Evolutionary conservation across 2,113 vertebrate genomes (phyloP), one percentile per base, ranked within the genome.

Genomic region (Cavia porcellus): DNA sequence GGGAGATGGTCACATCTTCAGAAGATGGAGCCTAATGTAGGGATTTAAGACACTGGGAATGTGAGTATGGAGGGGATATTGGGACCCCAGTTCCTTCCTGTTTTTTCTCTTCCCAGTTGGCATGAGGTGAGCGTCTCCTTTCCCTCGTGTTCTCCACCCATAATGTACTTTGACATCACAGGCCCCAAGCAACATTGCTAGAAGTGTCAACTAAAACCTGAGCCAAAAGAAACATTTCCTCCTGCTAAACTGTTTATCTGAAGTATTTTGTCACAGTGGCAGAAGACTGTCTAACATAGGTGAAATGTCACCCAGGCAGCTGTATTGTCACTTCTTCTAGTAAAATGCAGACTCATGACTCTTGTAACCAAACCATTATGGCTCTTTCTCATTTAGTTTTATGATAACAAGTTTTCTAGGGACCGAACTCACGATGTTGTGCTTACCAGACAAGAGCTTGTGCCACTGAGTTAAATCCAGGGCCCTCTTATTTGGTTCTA

Each of bases 251-350:
- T n/a, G 2, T 17, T 50, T 47, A 2, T n/a, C 62, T 93, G 35
- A 81, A 11, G 12, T 38, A 12, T 79, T 59, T 38, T 81, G 38
- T 59, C 35, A 70, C 13, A n/a, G 32, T 5, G 17, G 81, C 50
- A 70, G 20, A n/a, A 80, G 55, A 9, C 22, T n/a, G 28, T 68
- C 3, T 20, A 81, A 35, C 38, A 61, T 12, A 66, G 4, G 8
- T 79, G 19, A 4, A 84, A 75, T 24, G 24, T 28, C 75, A 38
- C 0, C 0, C 4, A 35, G 12, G 35, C 11, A 15, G 0, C 1
- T 10, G 15, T 61, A 14, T 5, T 28, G 24, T 72, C 50, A 86
- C 35, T 52, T 92, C n/a, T 47, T 70, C 19, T 68, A 45, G 35
- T 59, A 20, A 32, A 38, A 2, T 32, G 7, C 1, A 87, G 32